Evolutionary conservation across 2,113 vertebrate species (phyloP).

Genomic region (Sigmodon hispidus): DNA sequence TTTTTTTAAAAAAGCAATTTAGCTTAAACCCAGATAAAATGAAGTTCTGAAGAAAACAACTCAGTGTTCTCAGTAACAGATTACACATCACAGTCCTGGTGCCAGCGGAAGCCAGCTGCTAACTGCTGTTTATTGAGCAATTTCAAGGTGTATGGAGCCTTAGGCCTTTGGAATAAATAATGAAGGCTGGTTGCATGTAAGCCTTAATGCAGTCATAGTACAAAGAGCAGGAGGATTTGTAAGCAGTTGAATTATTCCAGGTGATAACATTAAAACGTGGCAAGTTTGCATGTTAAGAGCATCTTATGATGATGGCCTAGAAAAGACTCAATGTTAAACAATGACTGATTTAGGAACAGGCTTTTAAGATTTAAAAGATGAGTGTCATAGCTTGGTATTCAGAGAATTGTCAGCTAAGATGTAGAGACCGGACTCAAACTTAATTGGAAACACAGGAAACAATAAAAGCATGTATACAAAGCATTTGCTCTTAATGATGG

Average conservation of each 20-base stretch:
- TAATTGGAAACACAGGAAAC: neutral
- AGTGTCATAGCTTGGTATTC: neutral
- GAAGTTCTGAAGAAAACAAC: conserved; percentile 29
- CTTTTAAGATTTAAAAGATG: neutral
- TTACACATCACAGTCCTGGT: neutral
- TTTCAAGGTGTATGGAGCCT: neutral
- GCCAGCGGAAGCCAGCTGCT: neutral
- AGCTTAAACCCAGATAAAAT: neutral
- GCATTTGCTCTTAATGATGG: neutral
- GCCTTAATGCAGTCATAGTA: neutral
- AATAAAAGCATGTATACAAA: neutral
- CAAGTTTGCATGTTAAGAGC: neutral
- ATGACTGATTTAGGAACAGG: neutral
- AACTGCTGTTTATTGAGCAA: neutral
- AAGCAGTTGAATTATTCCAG: neutral
- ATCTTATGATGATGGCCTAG: neutral
- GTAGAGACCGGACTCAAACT: neutral
- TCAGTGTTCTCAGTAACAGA: neutral
- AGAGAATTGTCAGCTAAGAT: neutral
- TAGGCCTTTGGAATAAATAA: neutral
- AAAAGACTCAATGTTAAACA: neutral
- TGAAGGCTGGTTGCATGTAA: neutral
- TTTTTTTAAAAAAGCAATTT: neutral
- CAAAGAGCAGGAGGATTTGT: neutral
- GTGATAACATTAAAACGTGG: conserved; percentile 7